Base-by-base conservation (phyloP, 1,140 invertebrate species). In the Cherax quadricarinatus region DNA sequence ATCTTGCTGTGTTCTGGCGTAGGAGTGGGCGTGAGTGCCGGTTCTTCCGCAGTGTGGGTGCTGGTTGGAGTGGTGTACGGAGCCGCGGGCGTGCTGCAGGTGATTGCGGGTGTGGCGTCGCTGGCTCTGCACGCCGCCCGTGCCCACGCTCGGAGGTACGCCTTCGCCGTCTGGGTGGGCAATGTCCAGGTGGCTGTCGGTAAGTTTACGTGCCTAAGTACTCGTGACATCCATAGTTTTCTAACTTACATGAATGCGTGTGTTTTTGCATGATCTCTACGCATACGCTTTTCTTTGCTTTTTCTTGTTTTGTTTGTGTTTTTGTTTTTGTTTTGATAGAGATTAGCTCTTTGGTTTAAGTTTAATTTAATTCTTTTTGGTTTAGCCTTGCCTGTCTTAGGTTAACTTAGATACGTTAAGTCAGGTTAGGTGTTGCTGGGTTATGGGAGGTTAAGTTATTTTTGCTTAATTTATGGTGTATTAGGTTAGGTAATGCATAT, bases 61-160 rank as follows among this genome's bases (percentile, higher is more conserved):
- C 70, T 91, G 53, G 90, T 91, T 60, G 90, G 90, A 49, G 90
- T 91, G 84, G 18, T 91, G 83, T 91, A 91, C 73, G 90, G 89
- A 3, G 78, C 57, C 10, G 90, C 90, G 21, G 90, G 90, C 30
- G 60, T 87, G 57, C 84, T 91, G 57, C 90, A 91, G 78, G 78
- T 70, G 57, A 16, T 57, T 4, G 90, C 79, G 60, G 90, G 90
- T n/a, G 84, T 91, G 41, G 75, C 75, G 9, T 86, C 90, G 30
- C 21, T 87, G 16, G 70, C 85, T 6, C 51, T 81, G 14, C 75
- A 82, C 12, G 16, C 78, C 18, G 30, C 83, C 4, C 75, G 70
- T n/a, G 10, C 73, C 12, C 85, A 85, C 70, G n/a, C 30, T 49
- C n/a, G 84, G 0, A 48, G 78, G 57, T 91, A 70, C 60, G 41